phyloP scores from a whole-genome alignment of 2,113 vertebrate genomes.

The Misgurnus anguillicaudatus region DNA sequence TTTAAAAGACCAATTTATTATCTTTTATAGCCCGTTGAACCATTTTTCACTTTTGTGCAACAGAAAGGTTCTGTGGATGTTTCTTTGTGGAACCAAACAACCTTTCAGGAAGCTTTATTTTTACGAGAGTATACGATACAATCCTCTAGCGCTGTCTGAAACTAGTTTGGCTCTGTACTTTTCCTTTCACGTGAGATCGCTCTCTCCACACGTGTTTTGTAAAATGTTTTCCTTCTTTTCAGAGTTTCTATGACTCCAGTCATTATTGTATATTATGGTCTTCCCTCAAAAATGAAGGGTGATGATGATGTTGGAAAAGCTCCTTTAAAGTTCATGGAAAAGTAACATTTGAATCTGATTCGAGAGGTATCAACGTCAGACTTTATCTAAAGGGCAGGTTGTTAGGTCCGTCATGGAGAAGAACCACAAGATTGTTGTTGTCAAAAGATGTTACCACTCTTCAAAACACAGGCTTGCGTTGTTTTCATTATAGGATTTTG shows the following conservation, averaged over 20 bases:
- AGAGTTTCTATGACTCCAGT: slow-evolving; percentile 29
- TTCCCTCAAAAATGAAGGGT: slow-evolving; percentile 5
- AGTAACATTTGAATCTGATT: slow-evolving; percentile 7
- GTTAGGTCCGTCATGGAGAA: neutral
- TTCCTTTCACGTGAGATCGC: slow-evolving; percentile 37
- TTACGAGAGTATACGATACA: neutral
- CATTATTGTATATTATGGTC: slow-evolving; percentile 43
- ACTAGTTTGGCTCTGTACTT: slow-evolving; percentile 26
- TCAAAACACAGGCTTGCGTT: neutral
- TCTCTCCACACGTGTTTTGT: slow-evolving; percentile 30
- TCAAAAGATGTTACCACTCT: neutral
- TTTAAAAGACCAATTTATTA: too few species aligned
- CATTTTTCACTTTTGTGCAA: too few species aligned
- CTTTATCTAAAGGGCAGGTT: neutral
- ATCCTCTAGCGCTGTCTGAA: neutral
- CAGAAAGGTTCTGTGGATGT: too few species aligned
- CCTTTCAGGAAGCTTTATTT: neutral
- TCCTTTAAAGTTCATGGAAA: slow-evolving; percentile 2
- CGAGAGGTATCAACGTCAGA: neutral
- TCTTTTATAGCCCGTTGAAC: too few species aligned
- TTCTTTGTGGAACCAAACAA: too few species aligned
- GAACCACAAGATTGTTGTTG: neutral
- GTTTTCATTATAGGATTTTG: slow-evolving; percentile 1
- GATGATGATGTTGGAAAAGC: slow-evolving; percentile 29
- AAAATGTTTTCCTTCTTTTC: slow-evolving; percentile 1